These are phyloP conservation scores for Nylanderia fulva DNA, from an alignment of 1,140 invertebrate species.

Conservation along the genomic window DNA sequence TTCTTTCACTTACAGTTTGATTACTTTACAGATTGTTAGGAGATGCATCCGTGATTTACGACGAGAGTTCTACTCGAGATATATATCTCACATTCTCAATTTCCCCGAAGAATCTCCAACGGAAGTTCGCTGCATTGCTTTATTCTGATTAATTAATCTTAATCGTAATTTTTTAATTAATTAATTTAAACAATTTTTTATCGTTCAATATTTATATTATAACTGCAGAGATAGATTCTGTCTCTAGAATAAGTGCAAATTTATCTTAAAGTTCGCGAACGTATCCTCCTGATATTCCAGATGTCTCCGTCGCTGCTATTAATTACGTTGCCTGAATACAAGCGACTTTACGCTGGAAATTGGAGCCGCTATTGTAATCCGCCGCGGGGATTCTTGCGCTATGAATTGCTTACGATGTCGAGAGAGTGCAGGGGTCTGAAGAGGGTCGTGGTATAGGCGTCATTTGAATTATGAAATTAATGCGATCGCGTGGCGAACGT, in stretches of 20 bases:
- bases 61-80: not conserved
- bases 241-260: not conserved
- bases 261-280: not conserved
- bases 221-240: not conserved
- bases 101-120: not conserved
- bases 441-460: constrained; percentile 10
- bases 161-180: not conserved
- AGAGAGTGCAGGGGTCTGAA: not conserved
- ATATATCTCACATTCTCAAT: not conserved
- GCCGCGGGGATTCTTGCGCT: constrained; percentile 43
- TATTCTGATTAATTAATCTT: not conserved
- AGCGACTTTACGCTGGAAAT: constrained; percentile 39
- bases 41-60: not conserved
- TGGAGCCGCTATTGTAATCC: constrained; percentile 58
- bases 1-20: not conserved
- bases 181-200: not conserved
- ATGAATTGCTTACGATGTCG: constrained; percentile 35
- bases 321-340: constrained; percentile 34
- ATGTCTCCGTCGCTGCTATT: constrained; percentile 30
- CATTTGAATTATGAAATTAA: constrained; percentile 58
- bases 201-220: not conserved
- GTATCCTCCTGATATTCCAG: constrained; percentile 21
- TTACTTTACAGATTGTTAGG: not conserved
- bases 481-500: constrained; percentile 28
- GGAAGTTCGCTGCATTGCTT: not conserved